Evolutionary conservation across 1,140 invertebrate genomes (phyloP), one percentile per base, ranked within the genome.

Genomic region (Acromyrmex echinatior): DNA sequence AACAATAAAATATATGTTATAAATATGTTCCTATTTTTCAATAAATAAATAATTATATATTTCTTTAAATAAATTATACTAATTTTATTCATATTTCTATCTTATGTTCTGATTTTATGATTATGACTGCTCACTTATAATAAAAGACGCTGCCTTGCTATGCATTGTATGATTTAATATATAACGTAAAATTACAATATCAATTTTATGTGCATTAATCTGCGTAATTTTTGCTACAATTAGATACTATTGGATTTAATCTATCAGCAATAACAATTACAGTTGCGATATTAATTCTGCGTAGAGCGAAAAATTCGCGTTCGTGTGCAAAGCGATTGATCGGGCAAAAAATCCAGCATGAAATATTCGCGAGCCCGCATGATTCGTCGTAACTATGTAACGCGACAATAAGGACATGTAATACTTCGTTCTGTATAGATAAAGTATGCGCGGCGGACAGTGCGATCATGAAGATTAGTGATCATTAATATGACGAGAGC

Each of bases 401-500:
- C 35, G 66, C 21, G 16, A 65, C 58, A 80, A 2, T 68, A 53
- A 35, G 2, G 14, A 82, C 12, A 18, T 21, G 49, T 12, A 6
- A 84, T 31, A 84, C 39, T 21, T 74, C 21, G 6, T 49, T 35
- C 18, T 10, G 25, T 73, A 60, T 28, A 45, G 18, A 56, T 73
- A 82, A 82, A 60, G 73, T n/a, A 74, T 21, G 31, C 4, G 28
- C 39, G 28, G 10, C 1, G 62, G 16, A 16, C 28, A 3, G 62
- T 66, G 53, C 53, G 14, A 16, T 82, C 60, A 60, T 31, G 70
- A 84, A 84, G 70, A 76, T 74, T 76, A 84, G 56, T 56, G 70
- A 76, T 28, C n/a, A 45, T 84, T 84, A 84, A 84, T 62, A 35
- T 28, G 53, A 82, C 68, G 71, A 35, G 78, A 81, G 66, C 35